Evolutionary conservation across 2,797 vertebrate species (phyloP), one percentile per base, ranked within the genome.

Genomic region (Orestias chungarensis): DNA sequence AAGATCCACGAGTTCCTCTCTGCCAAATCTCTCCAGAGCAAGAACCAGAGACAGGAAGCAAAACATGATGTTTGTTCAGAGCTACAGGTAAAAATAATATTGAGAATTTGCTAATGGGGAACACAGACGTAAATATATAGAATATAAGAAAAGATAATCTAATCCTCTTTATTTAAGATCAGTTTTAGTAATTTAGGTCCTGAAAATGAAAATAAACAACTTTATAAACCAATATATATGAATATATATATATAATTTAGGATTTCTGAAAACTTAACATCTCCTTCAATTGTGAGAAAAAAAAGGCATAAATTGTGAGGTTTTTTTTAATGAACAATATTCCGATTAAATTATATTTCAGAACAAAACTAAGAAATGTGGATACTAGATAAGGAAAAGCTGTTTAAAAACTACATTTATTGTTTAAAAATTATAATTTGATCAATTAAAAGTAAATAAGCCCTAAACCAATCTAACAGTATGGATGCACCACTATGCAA

Each of bases 11-110:
- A 9, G 33, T 68, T 49, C 4, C 20, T 44, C 70, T 64, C 44
- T 67, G 40, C 43, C 5, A 31, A 50, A 64, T 57, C 18, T 23
- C 11, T 70, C 17, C 31, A 55, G 64, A 23, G 49, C 25, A 71
- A 23, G 64, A 71, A 52, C 17, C 31, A 55, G 64, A 23, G 49
- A 31, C 68, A 23, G 64, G 69, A 52, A 20, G 44, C n/a, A 12
- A 52, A 27, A 10, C 3, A 52, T n/a, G 49, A 23, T 5, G 49
- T 25, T 52, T 25, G n/a, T 27, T 52, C 49, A 14, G 49, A 12
- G 49, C 10, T 52, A 3, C 1, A 54, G 14, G 25, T 29, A 27
- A 54, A 15, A 54, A 27, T 27, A 54, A 54, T 3, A 44, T 49
- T 0, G 11, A 49, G 9, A 10, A 49, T 1, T 35, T 23, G 11